A percentile compares a stretch with the other conserved stretches of the same genome.
phyloP scores from a whole-genome alignment of 53 echinoderm and acorn worm species.

The Arbacia lixula region DNA sequence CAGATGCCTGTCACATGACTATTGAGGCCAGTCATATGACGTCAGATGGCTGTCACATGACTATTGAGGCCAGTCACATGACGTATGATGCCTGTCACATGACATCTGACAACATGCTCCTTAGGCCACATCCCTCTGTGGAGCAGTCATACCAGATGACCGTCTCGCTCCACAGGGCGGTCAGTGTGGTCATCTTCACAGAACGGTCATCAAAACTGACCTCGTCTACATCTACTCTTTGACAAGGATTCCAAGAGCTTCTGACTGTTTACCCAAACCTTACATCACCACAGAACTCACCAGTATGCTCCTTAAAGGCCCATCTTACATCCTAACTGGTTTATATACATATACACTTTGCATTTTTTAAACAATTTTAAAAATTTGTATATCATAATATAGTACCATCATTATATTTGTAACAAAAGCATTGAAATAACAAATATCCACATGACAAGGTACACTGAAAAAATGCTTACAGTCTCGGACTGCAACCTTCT shows the following conservation, averaged over 20 bases:
- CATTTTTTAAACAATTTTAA: conserved; percentile 10
- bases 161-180: too few species aligned
- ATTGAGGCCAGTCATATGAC: too few species aligned
- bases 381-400: conserved; percentile 41
- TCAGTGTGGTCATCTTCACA: too few species aligned
- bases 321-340: conserved; percentile 7
- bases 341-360: conserved; percentile 24
- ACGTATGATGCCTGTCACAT: too few species aligned
- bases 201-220: conserved; percentile 19
- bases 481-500: background rate
- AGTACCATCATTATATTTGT: conserved; percentile 53
- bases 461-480: conserved; percentile 1
- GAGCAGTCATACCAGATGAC: too few species aligned
- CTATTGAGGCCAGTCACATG: too few species aligned
- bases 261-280: background rate
- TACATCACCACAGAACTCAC: background rate
- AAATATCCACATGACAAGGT: conserved; percentile 23
- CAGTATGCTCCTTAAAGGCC: conserved; percentile 11
- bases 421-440: conserved; percentile 51
- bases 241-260: conserved; percentile 15
- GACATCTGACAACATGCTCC: too few species aligned
- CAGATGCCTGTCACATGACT: too few species aligned
- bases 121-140: too few species aligned
- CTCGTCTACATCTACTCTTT: conserved; percentile 17
- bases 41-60: background rate